Evolutionary conservation across 2,113 vertebrate species (phyloP).

Genomic region (Amblyopsis rosae): DNA sequence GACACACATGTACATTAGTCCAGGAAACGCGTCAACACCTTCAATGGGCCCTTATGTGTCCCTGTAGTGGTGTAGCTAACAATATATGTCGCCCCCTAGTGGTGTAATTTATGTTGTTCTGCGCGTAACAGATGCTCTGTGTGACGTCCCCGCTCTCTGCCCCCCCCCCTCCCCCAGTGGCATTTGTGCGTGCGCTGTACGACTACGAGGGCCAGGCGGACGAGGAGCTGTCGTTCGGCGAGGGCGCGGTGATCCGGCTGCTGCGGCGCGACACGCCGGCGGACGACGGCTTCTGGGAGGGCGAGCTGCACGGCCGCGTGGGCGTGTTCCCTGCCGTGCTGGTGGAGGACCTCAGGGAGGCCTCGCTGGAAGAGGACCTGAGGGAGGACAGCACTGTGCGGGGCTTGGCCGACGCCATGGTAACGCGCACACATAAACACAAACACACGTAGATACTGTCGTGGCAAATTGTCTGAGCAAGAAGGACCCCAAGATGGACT

Average conservation of each 20-base stretch:
- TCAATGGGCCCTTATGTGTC: no score
- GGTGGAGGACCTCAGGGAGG: slow-evolving; percentile 92
- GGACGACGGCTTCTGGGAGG: slow-evolving; percentile 98
- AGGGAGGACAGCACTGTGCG: slow-evolving; percentile 82
- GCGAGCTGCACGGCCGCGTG: slow-evolving; percentile 88
- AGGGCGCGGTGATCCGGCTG: slow-evolving; percentile 95
- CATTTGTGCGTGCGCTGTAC: slow-evolving; percentile 96
- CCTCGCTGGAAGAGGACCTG: slow-evolving; percentile 88
- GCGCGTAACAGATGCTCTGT: neutral
- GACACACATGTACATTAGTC: neutral
- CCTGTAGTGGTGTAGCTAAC: no score
- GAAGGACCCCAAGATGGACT: no score
- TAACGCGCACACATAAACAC: neutral
- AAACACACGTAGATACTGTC: no score
- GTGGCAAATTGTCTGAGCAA: no score
- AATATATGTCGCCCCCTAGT: no score
- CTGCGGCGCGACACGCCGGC: slow-evolving; percentile 95
- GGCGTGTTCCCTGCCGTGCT: slow-evolving; percentile 96
- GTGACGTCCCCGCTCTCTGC: neutral
- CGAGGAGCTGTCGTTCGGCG: slow-evolving; percentile 92
- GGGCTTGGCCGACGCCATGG: slow-evolving; percentile 69
- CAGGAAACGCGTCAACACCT: no score
- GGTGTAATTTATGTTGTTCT: no score
- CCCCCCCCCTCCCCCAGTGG: slow-evolving; percentile 71
- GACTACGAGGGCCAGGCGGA: slow-evolving; percentile 97